Base-by-base conservation (phyloP, 1,140 invertebrate species). In the Dendroctonus ponderosae region DNA sequence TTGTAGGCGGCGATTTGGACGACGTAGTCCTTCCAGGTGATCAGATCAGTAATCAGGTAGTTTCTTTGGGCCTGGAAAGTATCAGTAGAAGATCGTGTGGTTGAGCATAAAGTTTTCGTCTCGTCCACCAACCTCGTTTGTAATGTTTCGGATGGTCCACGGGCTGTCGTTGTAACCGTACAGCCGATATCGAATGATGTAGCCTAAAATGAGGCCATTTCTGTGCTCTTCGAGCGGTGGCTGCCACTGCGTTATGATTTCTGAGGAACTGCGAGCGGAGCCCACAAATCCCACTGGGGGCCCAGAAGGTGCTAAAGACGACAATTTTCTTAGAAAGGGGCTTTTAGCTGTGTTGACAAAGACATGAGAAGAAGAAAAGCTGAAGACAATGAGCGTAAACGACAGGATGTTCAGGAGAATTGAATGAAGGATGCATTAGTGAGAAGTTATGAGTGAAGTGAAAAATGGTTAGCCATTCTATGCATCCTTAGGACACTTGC, bases 161-260 rank as follows among this genome's bases (percentile, higher is more conserved):
- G 92, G 92, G 67, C 90, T 90, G 71, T 92, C 89, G 65, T 91
- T 90, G 78, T 99, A 99, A 0, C 96, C 94, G 66, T 89, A 89
- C 0, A 98, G 82, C 52, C 92, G 86, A 77, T 98, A 99, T 64
- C 94, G 85, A 44, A 99, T 87, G 2, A 93, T 88, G 75, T 97
- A 99, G 14, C 97, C 97, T 0, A 94, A 81, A 66, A 99, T 92
- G 72, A 94, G 90, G 0, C 97, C 97, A 79, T 99, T 99, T 69
- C 94, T 87, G 72, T 95, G 89, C 76, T 96, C 93, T 71, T 96
- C 93, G 5, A 91, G 78, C 0, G 96, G 97, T 14, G 93, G 91
- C 73, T 98, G 94, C 97, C 97, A 99, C 76, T 97, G 94, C 0
- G 96, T 92, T 72, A 98, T 96, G 66, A 99, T 97, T 80, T 98